Evolutionary conservation across 23 tunicate genomes (phyloP), one percentile per base, ranked within the genome.

Genomic region (Pegea sp.): DNA sequence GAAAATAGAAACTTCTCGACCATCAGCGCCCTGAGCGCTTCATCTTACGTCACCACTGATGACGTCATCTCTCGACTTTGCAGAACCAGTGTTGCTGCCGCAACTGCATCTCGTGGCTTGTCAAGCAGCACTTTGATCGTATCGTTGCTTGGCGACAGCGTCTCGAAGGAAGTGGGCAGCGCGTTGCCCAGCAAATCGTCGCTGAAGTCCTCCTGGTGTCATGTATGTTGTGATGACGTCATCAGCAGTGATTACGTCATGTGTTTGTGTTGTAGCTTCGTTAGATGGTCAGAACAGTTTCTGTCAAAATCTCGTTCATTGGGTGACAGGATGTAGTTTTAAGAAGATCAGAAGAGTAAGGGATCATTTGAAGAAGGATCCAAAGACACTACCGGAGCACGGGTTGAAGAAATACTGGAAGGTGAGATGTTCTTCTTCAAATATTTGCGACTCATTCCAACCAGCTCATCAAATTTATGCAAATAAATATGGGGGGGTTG

Each of bases 321-420:
- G 95, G 95, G 95, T 84, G 1, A 84, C 95, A 3, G 95, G 95
- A 38, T 84, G 95, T 46, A 84, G 95, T 58, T 84, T 84, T 64
- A 84, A 84, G 63, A 84, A 84, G 63, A 84, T 84, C 4, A 63
- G 95, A 0, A 32, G 95, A 26, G 84, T 84, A 18, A 49, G 95
- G 27, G 95, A 84, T 63, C 95, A 84, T 58, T 56, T 84, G 53
- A 84, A 84, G 42, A 84, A 84, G 48, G 95, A 84, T 57, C 95
- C 95, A 26, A 57, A 74, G 58, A 67, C 78, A 56, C 58, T 84
- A 23, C 95, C 95, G 13, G 95, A 84, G 52, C 95, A 84, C 33
- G 95, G 95, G 22, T 53, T 84, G 4, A 84, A 84, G 38, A 84
- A 74, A 67, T 84, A 84, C 67, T 84, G 95, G 95, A 84, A 84